Base-by-base conservation (phyloP, 2,113 vertebrate species). In the Alligator sinensis region DNA sequence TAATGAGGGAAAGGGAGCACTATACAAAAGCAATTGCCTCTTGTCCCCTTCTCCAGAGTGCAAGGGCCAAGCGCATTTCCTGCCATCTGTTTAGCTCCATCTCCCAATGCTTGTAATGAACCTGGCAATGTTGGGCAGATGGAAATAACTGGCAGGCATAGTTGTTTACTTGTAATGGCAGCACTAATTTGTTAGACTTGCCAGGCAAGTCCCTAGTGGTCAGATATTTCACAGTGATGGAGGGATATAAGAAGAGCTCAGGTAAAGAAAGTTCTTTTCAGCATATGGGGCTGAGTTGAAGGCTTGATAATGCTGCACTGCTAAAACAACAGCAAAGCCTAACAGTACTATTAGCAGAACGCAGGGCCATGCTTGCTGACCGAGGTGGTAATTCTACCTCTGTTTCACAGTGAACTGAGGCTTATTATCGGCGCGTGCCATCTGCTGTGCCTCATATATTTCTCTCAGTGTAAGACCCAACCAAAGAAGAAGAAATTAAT, bases 61-160 rank as follows among this genome's bases (percentile, higher is more conserved):
- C 94, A 97, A 96, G 92, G 94, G 94, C 96, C 95, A 96, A 94
- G 89, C 86, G 76, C 89, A 93, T 95, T 98, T 96, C 96, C 93
- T 96, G 94, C 96, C 96, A 97, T 97, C 97, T 97, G 96, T 97
- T 97, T 97, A 93, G 93, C 94, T 95, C 94, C 91, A 79, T 96
- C 96, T 98, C 95, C 95, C 93, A 93, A 91, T 95, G 85, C 94
- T 96, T 86, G 68, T 97, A 95, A 98, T 94, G 92, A 94, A 95
- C 63, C 95, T 97, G 97, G 97, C 95, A 97, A 90, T 62, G 84
- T 77, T 9, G 80, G 90, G 85, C 96, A 97, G 95, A 97, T 96
- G 97, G 96, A 97, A 92, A 91, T 96, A 95, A 94, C 92, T 96
- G 95, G 97, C 96, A 96, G 94, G 89, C 84, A 84, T 76, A 86